phyloP scores from a whole-genome alignment of 2,797 vertebrate species.

The Hozukius guyotensis region DNA sequence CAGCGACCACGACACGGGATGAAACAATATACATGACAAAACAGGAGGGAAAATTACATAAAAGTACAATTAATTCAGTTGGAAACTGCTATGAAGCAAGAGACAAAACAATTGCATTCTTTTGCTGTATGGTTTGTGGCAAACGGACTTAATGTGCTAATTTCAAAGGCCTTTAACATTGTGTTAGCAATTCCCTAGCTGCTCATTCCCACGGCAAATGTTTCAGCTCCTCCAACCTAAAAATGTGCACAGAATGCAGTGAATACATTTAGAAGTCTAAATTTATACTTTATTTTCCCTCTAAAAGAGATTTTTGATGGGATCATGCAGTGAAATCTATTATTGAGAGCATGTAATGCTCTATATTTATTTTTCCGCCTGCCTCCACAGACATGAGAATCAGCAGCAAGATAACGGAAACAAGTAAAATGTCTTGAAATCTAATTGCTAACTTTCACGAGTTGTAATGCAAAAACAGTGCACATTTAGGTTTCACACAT shows the following conservation, averaged over 20 bases:
- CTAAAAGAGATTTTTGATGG: background rate
- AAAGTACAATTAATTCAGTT: background rate
- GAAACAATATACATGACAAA: background rate
- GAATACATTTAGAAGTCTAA: background rate
- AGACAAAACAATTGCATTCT: background rate
- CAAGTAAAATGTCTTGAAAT: slow-evolving; percentile 6
- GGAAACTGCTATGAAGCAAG: background rate
- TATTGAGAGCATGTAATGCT: background rate
- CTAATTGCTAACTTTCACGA: background rate
- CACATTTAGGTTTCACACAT: background rate
- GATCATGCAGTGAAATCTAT: slow-evolving; percentile 13
- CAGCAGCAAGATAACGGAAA: background rate
- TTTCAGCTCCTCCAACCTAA: background rate
- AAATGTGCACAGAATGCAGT: background rate
- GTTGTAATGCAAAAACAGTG: background rate
- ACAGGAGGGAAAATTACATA: background rate
- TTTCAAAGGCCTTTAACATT: background rate
- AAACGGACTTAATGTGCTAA: background rate
- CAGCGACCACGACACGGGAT: background rate
- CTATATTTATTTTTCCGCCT: background rate
- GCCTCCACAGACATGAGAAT: background rate
- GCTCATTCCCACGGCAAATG: background rate
- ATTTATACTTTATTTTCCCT: background rate
- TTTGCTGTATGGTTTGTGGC: background rate
- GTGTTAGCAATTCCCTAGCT: background rate